Evolutionary conservation across 2,888 invertebrate genomes (phyloP), one percentile per base, ranked within the genome.

Genomic region (Nomada fabriciana): DNA sequence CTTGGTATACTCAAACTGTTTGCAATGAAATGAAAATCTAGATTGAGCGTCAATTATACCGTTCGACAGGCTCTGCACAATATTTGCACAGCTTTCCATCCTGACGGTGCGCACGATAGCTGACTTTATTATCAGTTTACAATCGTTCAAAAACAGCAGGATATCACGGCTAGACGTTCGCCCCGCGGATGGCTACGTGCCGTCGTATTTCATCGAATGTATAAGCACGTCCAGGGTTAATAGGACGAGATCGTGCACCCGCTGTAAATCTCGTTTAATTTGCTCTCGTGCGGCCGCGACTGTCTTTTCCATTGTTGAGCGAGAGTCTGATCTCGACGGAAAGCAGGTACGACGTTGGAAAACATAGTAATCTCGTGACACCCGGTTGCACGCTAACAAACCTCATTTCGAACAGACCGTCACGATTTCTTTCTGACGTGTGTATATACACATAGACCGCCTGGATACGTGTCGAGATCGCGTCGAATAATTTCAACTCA

Each of bases 201-300:
- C 43, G 74, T 57, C 82, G 70, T 88, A 88, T 86, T 85, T 88
- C 86, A 88, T 88, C 82, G 88, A 83, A 86, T 79, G 86, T 76
- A 85, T 81, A 86, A 86, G 80, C 86, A 81, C 82, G 79, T 82
- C 76, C 82, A 83, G 83, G 83, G 86, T 86, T 88, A 89, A 88
- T 89, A 87, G 83, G 89, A 88, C 85, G 77, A 83, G 88, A 85
- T 89, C 88, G 81, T 88, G 89, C 83, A 69, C 79, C 67, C 79
- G 83, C 82, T 87, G 86, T 88, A 89, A 88, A 88, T 89, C 88
- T 85, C 81, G 74, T 86, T 89, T 87, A 88, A 88, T 89, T 87
- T 83, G 86, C 86, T 80, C 68, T 72, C 80, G 77, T 69, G 63
- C 70, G 13, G 63, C 76, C 79, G 77, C 82, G 79, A 83, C 47